Conservation (phyloP, 1,140 invertebrate species). For the Holcopasites calliopsidis region DNA sequence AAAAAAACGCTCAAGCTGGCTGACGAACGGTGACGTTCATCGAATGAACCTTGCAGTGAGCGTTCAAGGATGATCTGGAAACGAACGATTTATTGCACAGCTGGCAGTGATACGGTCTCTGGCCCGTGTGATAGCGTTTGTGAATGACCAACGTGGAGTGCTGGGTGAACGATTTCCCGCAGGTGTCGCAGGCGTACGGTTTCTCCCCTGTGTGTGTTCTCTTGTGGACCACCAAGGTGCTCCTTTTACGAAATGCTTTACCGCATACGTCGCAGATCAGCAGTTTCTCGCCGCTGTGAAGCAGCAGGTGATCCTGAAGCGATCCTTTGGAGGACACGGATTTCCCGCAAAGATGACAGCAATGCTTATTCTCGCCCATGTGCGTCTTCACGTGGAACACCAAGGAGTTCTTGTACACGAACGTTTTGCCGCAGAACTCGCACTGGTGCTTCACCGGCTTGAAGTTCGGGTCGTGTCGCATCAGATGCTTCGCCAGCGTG, state of each 20-base stretch:
- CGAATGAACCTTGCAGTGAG: constrained; percentile 84
- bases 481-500: constrained; percentile 74
- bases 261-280: constrained; percentile 81
- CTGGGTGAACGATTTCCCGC: constrained; percentile 80
- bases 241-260: constrained; percentile 81
- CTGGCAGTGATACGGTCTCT: constrained; percentile 90
- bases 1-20: neutral
- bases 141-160: constrained; percentile 87
- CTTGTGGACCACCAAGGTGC: constrained; percentile 83
- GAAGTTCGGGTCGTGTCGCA: constrained; percentile 79
- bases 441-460: constrained; percentile 75
- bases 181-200: constrained; percentile 82
- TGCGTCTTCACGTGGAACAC: constrained; percentile 79
- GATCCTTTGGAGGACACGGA: constrained; percentile 68
- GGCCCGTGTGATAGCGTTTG: constrained; percentile 88
- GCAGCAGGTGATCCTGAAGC: constrained; percentile 81
- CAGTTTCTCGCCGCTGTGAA: constrained; percentile 82
- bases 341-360: constrained; percentile 86
- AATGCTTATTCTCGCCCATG: constrained; percentile 88
- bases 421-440: constrained; percentile 77
- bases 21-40: constrained; percentile 22
- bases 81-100: constrained; percentile 89
- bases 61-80: constrained; percentile 83
- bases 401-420: constrained; percentile 77
- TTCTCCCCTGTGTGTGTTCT: constrained; percentile 83